These are phyloP conservation scores for human DNA, from an alignment of 2,113 vertebrate species.

Conservation along the genomic window DNA sequence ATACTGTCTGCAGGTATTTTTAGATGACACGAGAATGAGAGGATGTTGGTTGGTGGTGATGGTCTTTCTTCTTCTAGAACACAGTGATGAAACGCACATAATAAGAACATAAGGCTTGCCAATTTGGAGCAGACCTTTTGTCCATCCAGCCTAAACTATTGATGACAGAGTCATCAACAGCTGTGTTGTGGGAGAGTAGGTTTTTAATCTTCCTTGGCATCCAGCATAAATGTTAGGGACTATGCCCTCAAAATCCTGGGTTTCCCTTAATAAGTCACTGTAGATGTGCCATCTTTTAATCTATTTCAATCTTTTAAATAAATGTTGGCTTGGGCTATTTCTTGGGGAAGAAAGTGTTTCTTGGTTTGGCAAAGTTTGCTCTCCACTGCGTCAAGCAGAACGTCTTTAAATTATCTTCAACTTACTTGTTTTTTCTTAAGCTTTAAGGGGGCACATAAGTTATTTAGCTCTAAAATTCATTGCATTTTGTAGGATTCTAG, in stretches of 20 bases:
- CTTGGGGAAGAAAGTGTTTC: slow-evolving; percentile 34
- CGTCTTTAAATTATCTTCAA: background rate
- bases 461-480: background rate
- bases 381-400: background rate
- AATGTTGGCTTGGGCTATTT: slow-evolving; percentile 17
- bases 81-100: slow-evolving; percentile 22
- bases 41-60: slow-evolving; percentile 75
- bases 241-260: slow-evolving; percentile 44
- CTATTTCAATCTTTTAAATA: slow-evolving; percentile 45
- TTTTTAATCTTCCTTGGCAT: slow-evolving; percentile 27
- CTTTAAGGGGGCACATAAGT: background rate
- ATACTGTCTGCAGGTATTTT: slow-evolving; percentile 86
- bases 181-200: slow-evolving; percentile 41
- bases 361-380: slow-evolving; percentile 42
- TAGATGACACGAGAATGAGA: slow-evolving; percentile 81
- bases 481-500: background rate
- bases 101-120: slow-evolving; percentile 41
- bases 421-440: background rate
- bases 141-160: background rate
- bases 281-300: slow-evolving; percentile 34
- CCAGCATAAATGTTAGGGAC: background rate
- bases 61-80: slow-evolving; percentile 73
- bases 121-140: slow-evolving; percentile 57
- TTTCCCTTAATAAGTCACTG: slow-evolving; percentile 53
- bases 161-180: background rate